Conservation (phyloP, 2,113 vertebrate genomes). For the Tretioscincus oriximinensis region DNA sequence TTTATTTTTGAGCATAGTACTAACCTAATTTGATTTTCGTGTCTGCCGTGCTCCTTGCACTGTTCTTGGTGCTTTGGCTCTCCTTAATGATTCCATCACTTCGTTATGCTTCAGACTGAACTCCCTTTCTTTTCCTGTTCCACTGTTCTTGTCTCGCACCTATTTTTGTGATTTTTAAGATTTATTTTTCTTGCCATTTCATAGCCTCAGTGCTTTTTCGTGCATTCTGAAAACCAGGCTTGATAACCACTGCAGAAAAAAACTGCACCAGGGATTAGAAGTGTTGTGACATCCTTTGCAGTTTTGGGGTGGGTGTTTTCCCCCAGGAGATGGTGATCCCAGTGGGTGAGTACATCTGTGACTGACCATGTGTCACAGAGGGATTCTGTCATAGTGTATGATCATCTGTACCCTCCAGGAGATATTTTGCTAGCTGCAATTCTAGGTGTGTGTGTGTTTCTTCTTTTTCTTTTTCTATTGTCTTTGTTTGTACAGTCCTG, state of each 20-base stretch:
- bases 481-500: slow-evolving; percentile 1
- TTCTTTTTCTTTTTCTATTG: slow-evolving; percentile 30
- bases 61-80: slow-evolving; percentile 39
- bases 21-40: slow-evolving; percentile 59
- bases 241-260: slow-evolving; percentile 8
- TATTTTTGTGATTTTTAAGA: slow-evolving; percentile 33
- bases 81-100: slow-evolving; percentile 43
- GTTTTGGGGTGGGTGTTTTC: slow-evolving; percentile 24
- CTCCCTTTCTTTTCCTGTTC: background rate
- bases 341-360: background rate
- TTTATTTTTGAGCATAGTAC: slow-evolving; percentile 57
- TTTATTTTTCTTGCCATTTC: background rate
- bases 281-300: slow-evolving; percentile 24
- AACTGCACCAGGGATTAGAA: slow-evolving; percentile 28
- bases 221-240: slow-evolving; percentile 30
- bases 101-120: slow-evolving; percentile 21
- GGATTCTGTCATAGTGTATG: background rate
- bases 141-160: slow-evolving; percentile 22
- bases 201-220: slow-evolving; percentile 21
- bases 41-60: slow-evolving; percentile 38
- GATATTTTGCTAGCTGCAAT: background rate
- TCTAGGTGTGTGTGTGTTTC: slow-evolving; percentile 26
- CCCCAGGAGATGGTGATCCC: slow-evolving; percentile 16
- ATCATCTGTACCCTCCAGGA: slow-evolving; percentile 35
- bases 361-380: slow-evolving; percentile 40